Percentiles rank a stretch among this genome's conserved stretches.
Evolutionary conservation across 2,797 vertebrate species (phyloP).

Genomic region (Oreochromis grahami): DNA sequence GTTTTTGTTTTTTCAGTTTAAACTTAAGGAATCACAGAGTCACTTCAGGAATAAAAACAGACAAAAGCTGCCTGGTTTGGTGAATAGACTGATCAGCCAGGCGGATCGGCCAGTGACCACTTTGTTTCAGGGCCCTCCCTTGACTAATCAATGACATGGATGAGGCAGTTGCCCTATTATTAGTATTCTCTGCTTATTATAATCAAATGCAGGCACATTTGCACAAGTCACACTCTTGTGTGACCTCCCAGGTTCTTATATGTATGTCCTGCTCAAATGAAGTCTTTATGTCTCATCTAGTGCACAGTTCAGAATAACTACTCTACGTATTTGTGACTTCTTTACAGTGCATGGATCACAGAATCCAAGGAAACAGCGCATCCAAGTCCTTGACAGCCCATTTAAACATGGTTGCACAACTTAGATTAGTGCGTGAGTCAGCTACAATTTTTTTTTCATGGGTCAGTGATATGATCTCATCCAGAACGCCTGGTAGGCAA

Average conservation of each 20-base stretch:
- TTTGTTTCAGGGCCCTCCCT: constrained; percentile 49
- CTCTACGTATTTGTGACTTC: not conserved
- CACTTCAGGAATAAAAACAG: not conserved
- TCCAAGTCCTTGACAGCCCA: not conserved
- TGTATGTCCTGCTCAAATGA: not conserved
- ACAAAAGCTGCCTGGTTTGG: constrained; percentile 33
- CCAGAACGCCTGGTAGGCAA: not conserved
- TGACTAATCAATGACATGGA: constrained; percentile 62
- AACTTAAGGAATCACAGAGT: constrained; percentile 3
- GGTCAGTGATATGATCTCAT: not conserved
- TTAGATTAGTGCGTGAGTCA: not conserved
- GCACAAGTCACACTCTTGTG: not conserved
- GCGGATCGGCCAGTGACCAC: constrained; percentile 19
- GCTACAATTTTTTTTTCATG: not conserved
- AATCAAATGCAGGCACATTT: constrained; percentile 13
- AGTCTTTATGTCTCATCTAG: not conserved
- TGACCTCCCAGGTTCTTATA: not conserved
- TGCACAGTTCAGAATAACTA: not conserved
- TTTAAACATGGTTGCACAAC: not conserved
- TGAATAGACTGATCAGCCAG: constrained; percentile 28
- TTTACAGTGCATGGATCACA: not conserved
- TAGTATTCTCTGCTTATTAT: constrained; percentile 16
- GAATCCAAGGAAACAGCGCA: not conserved
- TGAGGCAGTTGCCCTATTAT: constrained; percentile 43
- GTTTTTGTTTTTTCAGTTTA: not conserved